Percentiles rank a stretch among this genome's conserved stretches.
Evolutionary conservation across 2,888 invertebrate genomes (phyloP).

Genomic region (Lepidonotus clava): DNA sequence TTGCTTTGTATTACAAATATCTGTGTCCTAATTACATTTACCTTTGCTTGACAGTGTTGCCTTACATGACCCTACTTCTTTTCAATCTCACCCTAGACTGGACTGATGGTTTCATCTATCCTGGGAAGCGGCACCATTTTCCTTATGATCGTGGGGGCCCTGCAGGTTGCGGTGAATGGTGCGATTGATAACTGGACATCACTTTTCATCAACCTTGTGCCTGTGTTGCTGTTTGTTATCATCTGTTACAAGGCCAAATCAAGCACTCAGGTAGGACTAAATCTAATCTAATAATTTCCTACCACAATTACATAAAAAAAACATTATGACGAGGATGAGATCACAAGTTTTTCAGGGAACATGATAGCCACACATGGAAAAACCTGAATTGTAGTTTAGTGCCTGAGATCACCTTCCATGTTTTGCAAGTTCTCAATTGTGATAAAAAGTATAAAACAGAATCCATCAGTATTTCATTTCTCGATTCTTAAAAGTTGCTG

Average conservation of each 20-base stretch:
- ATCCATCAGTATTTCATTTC: not conserved
- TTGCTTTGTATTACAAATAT: too few relatives aligned
- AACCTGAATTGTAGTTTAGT: too few relatives aligned
- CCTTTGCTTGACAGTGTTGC: too few relatives aligned
- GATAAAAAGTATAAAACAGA: too few relatives aligned
- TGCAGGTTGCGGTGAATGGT: constrained; percentile 50
- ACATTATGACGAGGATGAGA: too few relatives aligned
- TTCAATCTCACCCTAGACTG: constrained; percentile 9
- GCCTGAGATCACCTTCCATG: too few relatives aligned
- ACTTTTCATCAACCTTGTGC: constrained; percentile 71
- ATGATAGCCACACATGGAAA: too few relatives aligned
- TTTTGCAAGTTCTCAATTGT: too few relatives aligned
- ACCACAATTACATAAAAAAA: too few relatives aligned
- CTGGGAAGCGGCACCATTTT: constrained; percentile 54
- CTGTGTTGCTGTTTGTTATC: constrained; percentile 74
- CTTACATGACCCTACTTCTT: too few relatives aligned
- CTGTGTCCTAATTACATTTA: too few relatives aligned
- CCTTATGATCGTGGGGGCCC: constrained; percentile 64
- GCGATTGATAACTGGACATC: constrained; percentile 88
- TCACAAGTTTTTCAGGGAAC: too few relatives aligned
- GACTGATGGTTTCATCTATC: not conserved
- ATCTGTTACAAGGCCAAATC: constrained; percentile 72
- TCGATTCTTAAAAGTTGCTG: not conserved
- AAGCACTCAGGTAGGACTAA: constrained; percentile 85
- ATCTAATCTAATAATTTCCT: not conserved